A percentile compares a stretch with the other conserved stretches of the same genome.
phyloP scores from a whole-genome alignment of 2,797 vertebrate species.

The Tympanoctomys barrerae region DNA sequence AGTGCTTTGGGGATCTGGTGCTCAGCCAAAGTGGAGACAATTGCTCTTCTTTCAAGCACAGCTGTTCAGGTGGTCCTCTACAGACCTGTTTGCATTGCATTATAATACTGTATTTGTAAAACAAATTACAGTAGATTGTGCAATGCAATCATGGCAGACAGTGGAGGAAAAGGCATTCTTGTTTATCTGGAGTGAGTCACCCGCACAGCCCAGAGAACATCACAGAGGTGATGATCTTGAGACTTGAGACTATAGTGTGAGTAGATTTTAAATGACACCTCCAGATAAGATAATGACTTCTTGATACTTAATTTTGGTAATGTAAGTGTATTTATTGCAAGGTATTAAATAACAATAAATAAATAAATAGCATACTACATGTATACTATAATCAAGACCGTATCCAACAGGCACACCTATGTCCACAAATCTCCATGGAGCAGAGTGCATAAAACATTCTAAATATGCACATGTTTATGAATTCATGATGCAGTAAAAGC shows the following conservation, averaged over 20 bases:
- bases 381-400: neutral
- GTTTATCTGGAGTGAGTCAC: neutral
- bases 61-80: no score
- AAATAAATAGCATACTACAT: neutral
- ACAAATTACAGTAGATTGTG: neutral
- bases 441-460: neutral
- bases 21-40: no score
- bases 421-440: neutral
- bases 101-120: neutral
- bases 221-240: neutral
- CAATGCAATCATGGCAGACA: neutral
- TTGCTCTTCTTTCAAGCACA: no score
- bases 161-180: neutral
- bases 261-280: neutral
- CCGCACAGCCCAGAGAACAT: neutral
- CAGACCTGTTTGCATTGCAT: neutral
- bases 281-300: neutral
- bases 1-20: no score
- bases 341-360: neutral
- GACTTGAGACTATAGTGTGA: slow-evolving; percentile 1
- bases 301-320: neutral
- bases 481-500: neutral
- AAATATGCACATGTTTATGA: neutral
- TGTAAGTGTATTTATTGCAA: slow-evolving; percentile 3
- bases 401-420: neutral